Evolutionary conservation across 2,113 vertebrate species (phyloP).

Genomic region (Chaetodon trifascialis): DNA sequence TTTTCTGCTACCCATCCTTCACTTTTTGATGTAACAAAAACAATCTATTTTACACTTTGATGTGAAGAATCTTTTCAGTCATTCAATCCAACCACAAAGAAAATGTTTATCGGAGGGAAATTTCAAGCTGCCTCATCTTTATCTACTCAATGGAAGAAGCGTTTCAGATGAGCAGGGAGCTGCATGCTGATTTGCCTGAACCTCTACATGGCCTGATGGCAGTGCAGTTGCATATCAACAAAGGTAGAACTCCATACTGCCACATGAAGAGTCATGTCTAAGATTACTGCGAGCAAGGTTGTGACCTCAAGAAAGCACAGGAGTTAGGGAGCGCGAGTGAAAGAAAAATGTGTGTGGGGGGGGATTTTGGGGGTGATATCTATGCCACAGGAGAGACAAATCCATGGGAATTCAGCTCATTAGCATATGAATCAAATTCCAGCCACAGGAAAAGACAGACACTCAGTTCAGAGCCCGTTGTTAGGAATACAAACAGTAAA

Average conservation of each 20-base stretch:
- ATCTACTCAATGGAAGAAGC: constrained; percentile 14
- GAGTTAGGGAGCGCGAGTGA: constrained; percentile 32
- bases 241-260: constrained; percentile 1
- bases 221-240: constrained; percentile 26
- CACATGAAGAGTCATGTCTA: constrained; percentile 4
- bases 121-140: constrained; percentile 1
- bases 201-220: background rate
- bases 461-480: constrained; percentile 55
- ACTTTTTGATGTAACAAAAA: background rate
- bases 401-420: constrained; percentile 76
- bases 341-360: constrained; percentile 17
- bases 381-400: constrained; percentile 64
- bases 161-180: background rate
- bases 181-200: constrained; percentile 15
- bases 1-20: background rate
- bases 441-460: constrained; percentile 65
- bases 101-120: background rate
- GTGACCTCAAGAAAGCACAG: constrained; percentile 36
- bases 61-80: background rate
- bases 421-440: constrained; percentile 83
- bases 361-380: constrained; percentile 56
- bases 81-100: background rate
- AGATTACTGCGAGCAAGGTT: constrained; percentile 37
- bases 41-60: background rate
- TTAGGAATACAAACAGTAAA: constrained; percentile 53